Evolutionary conservation across 2,888 invertebrate species (phyloP).

Genomic region (Nomada goodeniana): DNA sequence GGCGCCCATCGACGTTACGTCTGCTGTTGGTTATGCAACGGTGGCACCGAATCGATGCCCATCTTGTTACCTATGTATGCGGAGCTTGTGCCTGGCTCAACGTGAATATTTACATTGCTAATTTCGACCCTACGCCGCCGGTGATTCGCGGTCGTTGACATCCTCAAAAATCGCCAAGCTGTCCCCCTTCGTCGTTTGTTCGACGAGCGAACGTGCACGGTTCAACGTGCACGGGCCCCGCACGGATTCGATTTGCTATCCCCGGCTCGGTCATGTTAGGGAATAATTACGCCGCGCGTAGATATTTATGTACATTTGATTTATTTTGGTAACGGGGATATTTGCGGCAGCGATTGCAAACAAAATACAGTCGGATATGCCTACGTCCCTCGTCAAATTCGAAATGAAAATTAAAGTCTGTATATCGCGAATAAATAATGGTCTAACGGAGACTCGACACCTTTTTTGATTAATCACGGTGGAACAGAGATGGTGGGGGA

Average conservation of each 20-base stretch:
- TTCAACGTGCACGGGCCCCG: not conserved
- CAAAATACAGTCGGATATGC: too few species aligned
- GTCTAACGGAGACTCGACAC: not conserved
- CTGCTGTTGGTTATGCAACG: slow-evolving; percentile 56
- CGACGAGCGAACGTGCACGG: not conserved
- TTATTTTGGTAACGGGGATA: too few species aligned
- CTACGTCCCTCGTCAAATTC: too few species aligned
- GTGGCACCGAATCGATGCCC: slow-evolving; percentile 46
- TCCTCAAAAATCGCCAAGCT: slow-evolving; percentile 36
- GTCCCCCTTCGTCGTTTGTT: not conserved
- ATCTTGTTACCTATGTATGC: slow-evolving; percentile 57
- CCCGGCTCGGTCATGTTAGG: slow-evolving; percentile 6
- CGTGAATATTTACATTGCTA: slow-evolving; percentile 66
- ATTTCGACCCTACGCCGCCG: slow-evolving; percentile 54
- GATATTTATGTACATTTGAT: too few species aligned
- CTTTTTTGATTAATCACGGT: too few species aligned
- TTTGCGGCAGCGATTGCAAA: too few species aligned
- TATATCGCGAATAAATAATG: not conserved
- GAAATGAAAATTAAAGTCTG: too few species aligned
- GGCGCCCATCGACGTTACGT: slow-evolving; percentile 28
- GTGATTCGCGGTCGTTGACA: slow-evolving; percentile 49
- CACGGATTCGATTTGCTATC: not conserved
- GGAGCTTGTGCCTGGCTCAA: slow-evolving; percentile 51
- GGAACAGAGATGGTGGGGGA: not conserved
- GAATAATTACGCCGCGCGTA: slow-evolving; percentile 3